Evolutionary conservation across 2,888 invertebrate species (phyloP), one percentile per base, ranked within the genome.

Genomic region (Parnassius glacialis): DNA sequence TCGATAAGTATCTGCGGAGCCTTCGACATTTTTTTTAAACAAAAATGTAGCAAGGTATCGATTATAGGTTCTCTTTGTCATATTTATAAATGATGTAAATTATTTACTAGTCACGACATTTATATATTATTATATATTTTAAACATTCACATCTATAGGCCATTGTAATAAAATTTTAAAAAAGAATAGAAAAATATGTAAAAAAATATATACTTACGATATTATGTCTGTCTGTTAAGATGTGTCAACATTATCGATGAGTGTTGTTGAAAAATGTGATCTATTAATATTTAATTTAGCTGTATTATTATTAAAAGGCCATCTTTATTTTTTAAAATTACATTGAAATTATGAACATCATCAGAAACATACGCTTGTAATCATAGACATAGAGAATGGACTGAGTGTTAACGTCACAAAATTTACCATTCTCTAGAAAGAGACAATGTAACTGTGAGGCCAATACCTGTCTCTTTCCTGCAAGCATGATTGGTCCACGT

Each of bases 191-290:
- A 65, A 70, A 73, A 70, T 71, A 67, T 57, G 65, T 64, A 62
- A 68, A 61, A 64, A 66, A 59, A 65, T 64, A 64, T 67, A 64
- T 67, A 67, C 7, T 0, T 34, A 57, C 60, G 63, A 54, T 59
- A 72, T 34, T 34, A 20, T 70, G 73, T 68, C 75, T 72, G 84
- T 81, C 82, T 85, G 84, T 84, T 84, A 79, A 68, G 16, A 48
- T 79, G 45, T 63, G 45, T 45, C 51, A 74, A 77, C 76, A 71
- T 68, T 64, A 67, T 68, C 62, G 62, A 76, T 81, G 80, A 64
- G 73, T 76, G 74, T 78, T 78, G 71, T 75, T 79, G 79, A 78
- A 74, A 84, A 84, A 79, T 87, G 87, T 87, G 86, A 87, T 88
- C 73, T 87, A 82, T 81, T 75, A 75, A 81, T 80, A 74, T 80